Percentiles rank a stretch among this genome's conserved stretches.
Evolutionary conservation across 2,888 invertebrate genomes (phyloP).

Genomic region (Monochamus alternatus): DNA sequence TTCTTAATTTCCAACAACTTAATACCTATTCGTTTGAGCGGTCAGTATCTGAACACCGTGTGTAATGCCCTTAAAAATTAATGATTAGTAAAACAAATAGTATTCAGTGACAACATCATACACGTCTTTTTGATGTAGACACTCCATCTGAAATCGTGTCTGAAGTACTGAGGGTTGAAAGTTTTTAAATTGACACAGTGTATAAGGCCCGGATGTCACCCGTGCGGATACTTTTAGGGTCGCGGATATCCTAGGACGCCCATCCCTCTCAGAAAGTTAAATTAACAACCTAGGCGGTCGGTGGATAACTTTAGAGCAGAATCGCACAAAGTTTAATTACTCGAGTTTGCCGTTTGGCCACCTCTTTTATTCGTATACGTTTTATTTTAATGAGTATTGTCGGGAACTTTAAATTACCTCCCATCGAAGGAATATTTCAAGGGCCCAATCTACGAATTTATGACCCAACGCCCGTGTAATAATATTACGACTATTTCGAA

Average conservation of each 20-base stretch:
- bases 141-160: too few relatives aligned
- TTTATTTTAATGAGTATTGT: constrained; percentile 14
- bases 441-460: too few relatives aligned
- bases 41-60: too few relatives aligned
- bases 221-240: neutral
- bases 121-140: too few relatives aligned
- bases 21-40: too few relatives aligned
- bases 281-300: neutral
- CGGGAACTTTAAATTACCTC: constrained; percentile 2
- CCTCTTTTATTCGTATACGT: constrained; percentile 9
- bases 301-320: neutral
- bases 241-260: neutral
- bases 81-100: too few relatives aligned
- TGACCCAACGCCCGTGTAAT: too few relatives aligned
- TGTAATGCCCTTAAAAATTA: too few relatives aligned
- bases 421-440: too few relatives aligned
- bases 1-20: too few relatives aligned
- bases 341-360: constrained; percentile 15
- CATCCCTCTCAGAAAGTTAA: constrained; percentile 10
- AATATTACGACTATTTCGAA: too few relatives aligned
- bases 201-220: neutral
- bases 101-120: too few relatives aligned
- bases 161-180: neutral
- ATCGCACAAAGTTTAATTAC: constrained; percentile 17
- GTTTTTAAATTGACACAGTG: neutral